Percentiles rank a stretch among this genome's conserved stretches.
Evolutionary conservation across 2,888 invertebrate species (phyloP).

Genomic region (Pharmacophagus antenor): DNA sequence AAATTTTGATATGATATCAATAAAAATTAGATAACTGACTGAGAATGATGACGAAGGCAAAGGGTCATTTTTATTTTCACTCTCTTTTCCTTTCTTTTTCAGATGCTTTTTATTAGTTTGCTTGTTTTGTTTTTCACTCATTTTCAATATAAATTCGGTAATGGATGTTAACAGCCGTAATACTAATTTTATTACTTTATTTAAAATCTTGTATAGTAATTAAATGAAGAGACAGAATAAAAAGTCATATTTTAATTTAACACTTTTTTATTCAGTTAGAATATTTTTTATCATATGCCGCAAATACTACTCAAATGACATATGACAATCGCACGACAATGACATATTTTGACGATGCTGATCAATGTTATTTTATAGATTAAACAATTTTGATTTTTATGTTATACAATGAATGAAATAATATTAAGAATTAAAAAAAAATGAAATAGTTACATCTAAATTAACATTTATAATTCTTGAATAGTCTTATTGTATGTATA

Average conservation of each 20-base stretch:
- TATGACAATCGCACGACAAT: not conserved
- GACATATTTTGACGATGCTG: not conserved
- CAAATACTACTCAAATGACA: not conserved
- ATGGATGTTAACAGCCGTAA: not conserved
- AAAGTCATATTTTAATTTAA: too few species aligned
- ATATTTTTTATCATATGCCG: not conserved
- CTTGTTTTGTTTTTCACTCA: constrained; percentile 34
- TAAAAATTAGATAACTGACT: constrained; percentile 32
- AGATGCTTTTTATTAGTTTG: constrained; percentile 31
- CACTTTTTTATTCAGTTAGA: too few species aligned
- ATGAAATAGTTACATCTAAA: too few species aligned
- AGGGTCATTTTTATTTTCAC: constrained; percentile 31
- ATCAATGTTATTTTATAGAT: not conserved
- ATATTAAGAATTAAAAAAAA: too few species aligned
- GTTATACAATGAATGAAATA: too few species aligned
- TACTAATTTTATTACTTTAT: too few species aligned
- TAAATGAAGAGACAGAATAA: too few species aligned
- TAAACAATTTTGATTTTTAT: too few species aligned
- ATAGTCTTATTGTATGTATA: too few species aligned
- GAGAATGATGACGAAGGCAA: constrained; percentile 23
- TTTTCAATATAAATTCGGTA: constrained; percentile 11
- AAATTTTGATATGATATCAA: not conserved
- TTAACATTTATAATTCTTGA: too few species aligned
- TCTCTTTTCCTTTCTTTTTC: constrained; percentile 29
- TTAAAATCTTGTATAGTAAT: too few species aligned